Conservation (phyloP, 2,888 invertebrate genomes). For the Apamea anceps region DNA sequence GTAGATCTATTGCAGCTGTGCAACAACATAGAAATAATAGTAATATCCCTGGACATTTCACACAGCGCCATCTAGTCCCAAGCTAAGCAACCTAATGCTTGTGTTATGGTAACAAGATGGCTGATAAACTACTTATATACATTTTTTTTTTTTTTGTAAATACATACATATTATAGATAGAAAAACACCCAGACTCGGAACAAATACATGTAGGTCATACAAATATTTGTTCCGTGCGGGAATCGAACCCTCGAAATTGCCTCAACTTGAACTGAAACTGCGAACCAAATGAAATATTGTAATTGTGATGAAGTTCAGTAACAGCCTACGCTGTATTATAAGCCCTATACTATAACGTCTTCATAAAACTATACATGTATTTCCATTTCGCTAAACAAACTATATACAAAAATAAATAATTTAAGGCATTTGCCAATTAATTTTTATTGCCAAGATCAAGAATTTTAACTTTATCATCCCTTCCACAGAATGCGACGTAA, state of each 20-base stretch:
- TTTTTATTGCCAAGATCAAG: background rate
- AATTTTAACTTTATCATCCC: background rate
- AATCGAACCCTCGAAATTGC: too few species aligned
- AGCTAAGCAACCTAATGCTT: too few species aligned
- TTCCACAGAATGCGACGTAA: slow-evolving; percentile 93
- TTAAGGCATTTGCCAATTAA: background rate
- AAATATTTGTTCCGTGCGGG: too few species aligned
- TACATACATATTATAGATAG: too few species aligned
- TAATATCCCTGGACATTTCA: too few species aligned
- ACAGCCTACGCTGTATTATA: background rate
- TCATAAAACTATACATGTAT: background rate
- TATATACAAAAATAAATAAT: background rate
- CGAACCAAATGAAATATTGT: background rate
- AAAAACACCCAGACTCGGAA: too few species aligned
- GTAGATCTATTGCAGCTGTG: background rate
- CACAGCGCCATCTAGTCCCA: too few species aligned
- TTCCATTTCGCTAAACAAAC: background rate
- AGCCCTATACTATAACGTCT: background rate
- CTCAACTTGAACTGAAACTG: too few species aligned
- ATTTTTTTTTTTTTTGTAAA: too few species aligned
- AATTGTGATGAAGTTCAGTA: background rate
- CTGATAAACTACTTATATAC: too few species aligned
- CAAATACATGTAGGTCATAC: too few species aligned
- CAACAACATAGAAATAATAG: background rate
- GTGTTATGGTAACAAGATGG: too few species aligned